Evolutionary conservation across 2,113 vertebrate species (phyloP), one percentile per base, ranked within the genome.

Genomic region (Aldabrachelys gigantea): DNA sequence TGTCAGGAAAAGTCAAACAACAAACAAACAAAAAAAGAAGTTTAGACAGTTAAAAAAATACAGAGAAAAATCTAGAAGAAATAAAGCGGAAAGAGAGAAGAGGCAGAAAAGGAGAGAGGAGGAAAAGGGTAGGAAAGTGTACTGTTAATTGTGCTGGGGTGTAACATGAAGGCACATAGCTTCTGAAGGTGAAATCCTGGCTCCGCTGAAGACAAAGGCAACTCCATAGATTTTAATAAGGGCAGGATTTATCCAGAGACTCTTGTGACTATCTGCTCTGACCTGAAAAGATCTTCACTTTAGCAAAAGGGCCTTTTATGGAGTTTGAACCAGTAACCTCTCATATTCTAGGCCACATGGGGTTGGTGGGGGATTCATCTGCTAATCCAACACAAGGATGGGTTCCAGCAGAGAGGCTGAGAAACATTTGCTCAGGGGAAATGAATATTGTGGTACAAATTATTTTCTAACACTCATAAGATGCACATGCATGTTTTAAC

Each of bases 221-320:
- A 85, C 95, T 41, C 56, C 10, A 2, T 0, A 57, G 41, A 54
- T 25, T 21, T 87, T 3, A 35, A 82, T 75, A 57, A 25, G 25
- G 56, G 25, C 41, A 52, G 9, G 57, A 69, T 93, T 89, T 47
- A 86, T 25, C 21, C 52, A 50, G 75, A 78, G 89, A 79, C 52
- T 35, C 57, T 56, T 31, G 19, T 8, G 5, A 44, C 79, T 54
- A 49, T 65, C 49, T 88, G 85, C 29, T 0, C 0, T n/a, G 59
- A 79, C 5, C 57, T 0, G 1, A 69, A 85, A 86, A 93, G 27
- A 50, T 50, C 10, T 69, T 82, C 2, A 50, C 80, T 91, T 91
- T 84, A 24, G 22, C 27, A 41, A 62, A 16, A 2, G 41, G 31
- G 83, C 54, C 25, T 87, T 87, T 89, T 80, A 56, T 50, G 90